Base-by-base conservation (phyloP, 2,113 vertebrate species). In the Asarcornis scutulata region DNA sequence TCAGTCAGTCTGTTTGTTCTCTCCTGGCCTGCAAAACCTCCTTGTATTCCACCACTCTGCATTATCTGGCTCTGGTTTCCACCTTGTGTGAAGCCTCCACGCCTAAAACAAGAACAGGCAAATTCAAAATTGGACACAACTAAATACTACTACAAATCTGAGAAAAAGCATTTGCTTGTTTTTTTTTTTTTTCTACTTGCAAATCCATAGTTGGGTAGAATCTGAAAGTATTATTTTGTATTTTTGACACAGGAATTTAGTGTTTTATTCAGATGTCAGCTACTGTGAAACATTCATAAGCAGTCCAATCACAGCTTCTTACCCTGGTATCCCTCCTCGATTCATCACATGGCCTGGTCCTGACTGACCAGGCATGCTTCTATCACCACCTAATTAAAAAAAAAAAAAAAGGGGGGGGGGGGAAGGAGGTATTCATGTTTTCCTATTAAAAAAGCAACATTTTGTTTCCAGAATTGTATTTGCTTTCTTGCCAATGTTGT, bases 271-370 rank as follows among this genome's bases (percentile, higher is more conserved):
- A 42, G 38, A 58, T 68, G 26, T 36, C 44, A 62, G 56, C 7
- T 62, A 7, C 26, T 55, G 50, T 7, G 34, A n/a, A 71, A 36
- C 6, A 67, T 69, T 8, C 38, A 2, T 4, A 60, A 83, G 32
- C 9, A 55, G 34, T 23, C 11, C 68, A 80, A 80, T 42, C 4
- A 48, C 64, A 75, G 59, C 48, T 78, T n/a, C 97, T 98, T 97
- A 99, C 99, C 98, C 98, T 2, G 98, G 94, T 81, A 99, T 98
- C 91, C 98, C 99, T 93, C 99, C 99, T 66, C 98, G 98, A 29
- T 88, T 96, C 48, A 99, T 98, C 58, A 94, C 77, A 48, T 98
- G 98, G 90, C 98, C 98, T 78, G 98, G 98, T 95, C 98, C 93
- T 86, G 98, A 92, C 32, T 98, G 97, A 92, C 94, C 97, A 58